Base-by-base conservation (phyloP, 1,140 invertebrate genomes). In the Carcinoscorpius rotundicauda region DNA sequence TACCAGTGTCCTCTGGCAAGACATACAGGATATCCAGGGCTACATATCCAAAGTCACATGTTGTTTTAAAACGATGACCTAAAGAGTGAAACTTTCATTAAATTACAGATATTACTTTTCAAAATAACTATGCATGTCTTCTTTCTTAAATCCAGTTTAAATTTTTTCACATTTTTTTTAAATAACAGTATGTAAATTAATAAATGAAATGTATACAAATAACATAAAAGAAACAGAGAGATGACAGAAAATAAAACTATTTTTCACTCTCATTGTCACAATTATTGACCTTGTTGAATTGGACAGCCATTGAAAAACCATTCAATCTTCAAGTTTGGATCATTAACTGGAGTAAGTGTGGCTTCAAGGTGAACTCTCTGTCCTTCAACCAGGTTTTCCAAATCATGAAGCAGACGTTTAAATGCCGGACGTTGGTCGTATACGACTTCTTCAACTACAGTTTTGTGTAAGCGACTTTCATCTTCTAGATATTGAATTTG, bases 341-440 rank as follows among this genome's bases (percentile, higher is more conserved):
- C 94, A 75, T 94, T 95, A 0, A 93, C 90, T 1, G 93, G 94
- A 6, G 92, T 91, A 5, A 99, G 78, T 4, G 91, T 94, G n/a
- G 93, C 93, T 80, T 99, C 94, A 73, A 99, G 83, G 66, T 93
- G 91, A 59, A 89, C 89, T 74, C 87, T 92, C 79, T 93, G 89
- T 0, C 87, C 88, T 78, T 96, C 92, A 52, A 87, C 78, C 51
- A 93, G 77, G 66, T 83, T 85, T 69, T 86, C 88, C 60, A 86
- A 81, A 72, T 90, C 93, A 72, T 88, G 88, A 67, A 94, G 76
- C 10, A 89, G 87, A 69, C 89, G 82, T 60, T 89, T 90, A 73
- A 94, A 93, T 74, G 91, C 86, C 3, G 91, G 91, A 70, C 89
- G 91, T 73, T 93, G 90, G 51, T 85, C 83, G 60, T 87, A 78